Base-by-base conservation (phyloP, 2,888 invertebrate genomes). In the Euzetes globulus region DNA sequence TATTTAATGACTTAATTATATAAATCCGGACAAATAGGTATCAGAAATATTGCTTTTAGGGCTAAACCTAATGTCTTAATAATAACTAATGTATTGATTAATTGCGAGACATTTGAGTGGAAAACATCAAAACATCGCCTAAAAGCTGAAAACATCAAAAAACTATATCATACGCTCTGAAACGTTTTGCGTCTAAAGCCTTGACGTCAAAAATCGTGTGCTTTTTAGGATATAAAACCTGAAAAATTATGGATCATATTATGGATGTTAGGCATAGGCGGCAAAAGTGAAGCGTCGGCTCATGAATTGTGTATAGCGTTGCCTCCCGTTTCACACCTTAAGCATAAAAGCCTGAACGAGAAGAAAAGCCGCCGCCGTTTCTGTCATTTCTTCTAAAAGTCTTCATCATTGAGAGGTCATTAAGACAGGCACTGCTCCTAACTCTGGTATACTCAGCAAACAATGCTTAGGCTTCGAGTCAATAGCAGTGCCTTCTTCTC, bases 241-340 rank as follows among this genome's bases (percentile, higher is more conserved):
- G 68, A 68, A 68, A 68, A 68, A 41, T 41, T 68, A 68, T 68
- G 17, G n/a, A 41, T 68, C 19, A 19, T 29, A 37, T 68, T 68
- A 41, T 68, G 41, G 58, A 25, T 19, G 27, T 58, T n/a, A 58
- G 58, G 58, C 58, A 58, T 58, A 58, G 68, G 68, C 68, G 68
- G 68, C 68, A 41, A 68, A 68, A 68, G 41, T 41, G 19, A 68
- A 22, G 41, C 37, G 37, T 27, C 15, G 37, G 68, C 68, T 68
- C 22, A 68, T 68, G 68, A 68, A 68, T 41, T 68, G 37, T 68
- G 41, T 68, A 37, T 68, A 37, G 68, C 19, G 41, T 68, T 68
- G 68, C 68, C 68, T 68, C 68, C 68, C 68, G 68, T 68, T 68
- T 68, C 68, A 68, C 68, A 68, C 68, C 68, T 68, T 15, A 68